Base-by-base conservation (phyloP, 1,140 invertebrate species). In the Lepidostoma basale region DNA sequence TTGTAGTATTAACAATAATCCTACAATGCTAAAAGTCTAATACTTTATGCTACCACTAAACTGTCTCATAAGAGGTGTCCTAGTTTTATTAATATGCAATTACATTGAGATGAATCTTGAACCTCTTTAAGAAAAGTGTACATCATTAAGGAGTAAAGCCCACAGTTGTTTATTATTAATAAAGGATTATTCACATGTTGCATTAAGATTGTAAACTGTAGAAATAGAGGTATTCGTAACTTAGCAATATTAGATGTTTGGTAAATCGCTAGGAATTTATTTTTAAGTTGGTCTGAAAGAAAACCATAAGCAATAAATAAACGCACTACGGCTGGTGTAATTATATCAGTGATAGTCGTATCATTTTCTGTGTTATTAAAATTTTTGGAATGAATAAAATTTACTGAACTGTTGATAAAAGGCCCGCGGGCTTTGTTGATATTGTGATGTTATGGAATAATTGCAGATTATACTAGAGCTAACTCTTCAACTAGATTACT, bases 171-270 rank as follows among this genome's bases (percentile, higher is more conserved):
- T 58, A 64, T 71, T 71, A 64, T 60, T 40, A 25, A 59, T 44
- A 56, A 30, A 67, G 52, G 20, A 42, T 42, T 69, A 69, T 63
- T 70, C 64, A 66, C 68, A 70, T 36, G 69, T 70, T 70, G 68
- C 68, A 71, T 67, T 67, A 67, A 71, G 47, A 66, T 70, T 39
- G 44, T 60, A 68, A 39, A 56, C 18, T 23, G 47, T 40, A 66
- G 33, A 66, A 6, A 42, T 42, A 59, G 40, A 60, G 28, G 66
- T 72, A 69, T 72, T 67, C 69, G 66, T 72, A 68, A 62, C 56
- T 67, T 72, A 72, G 70, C 70, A 72, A 72, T 72, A 72, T 72
- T 72, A 72, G 70, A 25, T n/a, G 56, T 72, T 72, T 72, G 62
- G 45, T 69, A 72, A 72, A 72, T 68, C 67, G 67, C 66, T 72